These are phyloP conservation scores for Nyctereutes procyonoides DNA, from an alignment of 2,113 vertebrate species.

Conservation along the genomic window DNA sequence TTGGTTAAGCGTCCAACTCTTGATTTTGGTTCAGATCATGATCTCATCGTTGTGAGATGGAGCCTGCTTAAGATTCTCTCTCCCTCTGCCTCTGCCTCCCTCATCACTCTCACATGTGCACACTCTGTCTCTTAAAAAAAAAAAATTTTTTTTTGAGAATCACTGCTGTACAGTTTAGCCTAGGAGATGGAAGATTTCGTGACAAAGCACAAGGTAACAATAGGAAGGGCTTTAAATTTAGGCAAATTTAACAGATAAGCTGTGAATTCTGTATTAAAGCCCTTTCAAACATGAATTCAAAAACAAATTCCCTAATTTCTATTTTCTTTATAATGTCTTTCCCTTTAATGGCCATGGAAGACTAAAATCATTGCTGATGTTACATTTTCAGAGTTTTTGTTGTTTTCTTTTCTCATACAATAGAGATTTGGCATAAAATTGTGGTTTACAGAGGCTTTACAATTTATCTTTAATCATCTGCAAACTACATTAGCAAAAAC, in stretches of 20 bases:
- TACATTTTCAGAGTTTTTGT: background rate
- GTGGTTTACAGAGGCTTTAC: background rate
- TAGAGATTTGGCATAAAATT: constrained; percentile 11
- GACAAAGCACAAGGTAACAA: background rate
- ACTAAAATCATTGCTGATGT: background rate
- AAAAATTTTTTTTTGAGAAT: background rate
- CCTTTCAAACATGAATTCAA: constrained; percentile 15
- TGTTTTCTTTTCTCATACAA: background rate
- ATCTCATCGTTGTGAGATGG: background rate
- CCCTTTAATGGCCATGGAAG: background rate
- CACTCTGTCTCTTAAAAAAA: background rate
- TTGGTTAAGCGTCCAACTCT: background rate
- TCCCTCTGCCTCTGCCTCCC: background rate
- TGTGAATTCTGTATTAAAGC: background rate
- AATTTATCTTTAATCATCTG: background rate
- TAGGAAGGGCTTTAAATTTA: background rate
- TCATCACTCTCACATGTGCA: background rate
- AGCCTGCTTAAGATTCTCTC: background rate
- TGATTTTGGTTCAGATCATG: background rate
- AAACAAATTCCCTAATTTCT: background rate
- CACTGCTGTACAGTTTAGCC: background rate
- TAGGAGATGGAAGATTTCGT: background rate
- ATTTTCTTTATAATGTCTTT: background rate
- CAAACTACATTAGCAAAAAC: background rate
- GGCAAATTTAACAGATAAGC: background rate